A percentile compares a stretch with the other conserved stretches of the same genome.
Conservation (phyloP, 1,140 invertebrate species). For the Sycophaga agraensis region DNA sequence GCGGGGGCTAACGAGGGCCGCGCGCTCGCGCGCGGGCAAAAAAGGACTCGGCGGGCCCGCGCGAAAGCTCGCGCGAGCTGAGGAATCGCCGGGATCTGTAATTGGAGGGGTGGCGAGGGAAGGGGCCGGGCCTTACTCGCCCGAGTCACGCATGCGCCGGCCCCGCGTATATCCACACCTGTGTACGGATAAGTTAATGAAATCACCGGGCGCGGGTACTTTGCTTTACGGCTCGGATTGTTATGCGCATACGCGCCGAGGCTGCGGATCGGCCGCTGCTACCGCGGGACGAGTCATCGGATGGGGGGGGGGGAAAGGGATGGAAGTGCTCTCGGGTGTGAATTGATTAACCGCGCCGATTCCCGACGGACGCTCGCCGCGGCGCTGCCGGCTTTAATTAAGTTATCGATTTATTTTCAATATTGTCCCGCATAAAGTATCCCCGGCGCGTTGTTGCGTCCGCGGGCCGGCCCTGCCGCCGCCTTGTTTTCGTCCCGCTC, state of each 20-base stretch:
- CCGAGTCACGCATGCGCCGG: conserved; percentile 46
- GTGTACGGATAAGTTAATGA: conserved; percentile 50
- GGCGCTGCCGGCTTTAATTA: conserved; percentile 45
- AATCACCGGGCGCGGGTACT: conserved; percentile 45
- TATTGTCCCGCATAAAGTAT: conserved; percentile 41
- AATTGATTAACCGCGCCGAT: conserved; percentile 45
- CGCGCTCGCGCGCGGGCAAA: background rate
- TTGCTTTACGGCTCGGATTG: conserved; percentile 47
- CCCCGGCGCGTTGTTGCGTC: conserved; percentile 14
- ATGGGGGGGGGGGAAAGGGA: background rate
- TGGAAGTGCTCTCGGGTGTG: conserved; percentile 29
- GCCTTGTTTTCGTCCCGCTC: no score
- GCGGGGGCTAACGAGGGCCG: conserved; percentile 16
- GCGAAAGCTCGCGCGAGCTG: background rate
- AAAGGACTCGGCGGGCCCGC: conserved; percentile 29
- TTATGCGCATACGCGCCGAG: conserved; percentile 43
- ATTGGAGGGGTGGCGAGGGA: background rate
- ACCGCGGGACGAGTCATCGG: no score
- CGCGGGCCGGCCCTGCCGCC: no score
- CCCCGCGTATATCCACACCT: conserved; percentile 20
- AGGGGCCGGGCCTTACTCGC: conserved; percentile 34
- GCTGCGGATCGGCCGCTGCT: background rate
- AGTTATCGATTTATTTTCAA: conserved; percentile 54
- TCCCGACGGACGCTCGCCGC: conserved; percentile 22
- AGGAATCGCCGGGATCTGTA: conserved; percentile 1